Base-by-base conservation (phyloP, 1,140 invertebrate species). In the Ctenoplectra terminalis region DNA sequence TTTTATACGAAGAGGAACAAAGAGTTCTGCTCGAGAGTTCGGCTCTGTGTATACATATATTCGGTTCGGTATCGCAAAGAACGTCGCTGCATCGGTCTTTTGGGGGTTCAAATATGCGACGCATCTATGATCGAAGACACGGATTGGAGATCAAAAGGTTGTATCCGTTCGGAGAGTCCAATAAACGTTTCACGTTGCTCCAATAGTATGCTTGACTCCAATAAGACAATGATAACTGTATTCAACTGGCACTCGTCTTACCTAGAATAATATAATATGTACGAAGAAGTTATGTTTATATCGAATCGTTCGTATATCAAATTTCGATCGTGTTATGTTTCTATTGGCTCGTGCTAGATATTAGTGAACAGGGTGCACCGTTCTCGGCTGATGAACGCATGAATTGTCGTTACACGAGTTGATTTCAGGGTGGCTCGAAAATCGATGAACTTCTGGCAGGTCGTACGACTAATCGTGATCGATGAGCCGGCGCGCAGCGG, bases 401-500 rank as follows among this genome's bases (percentile, higher is more conserved):
- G 79, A 66, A 75, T 75, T 75, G 78, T 75, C 54, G 76, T 72
- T 46, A 46, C 61, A 29, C 70, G 78, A 74, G 48, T 54, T 63
- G 72, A 81, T 60, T 81, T 81, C 52, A 29, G 70, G 37, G 77
- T 80, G 70, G 34, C 37, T 46, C 9, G 69, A 43, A 43, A 73
- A 80, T 73, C 77, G 77, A 80, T 80, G 69, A 80, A 73, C 77
- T 71, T 73, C 46, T 80, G 77, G 70, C 77, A 73, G 72, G 61
- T 75, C 72, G 50, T 75, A 67, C 40, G 60, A 81, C 71, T 75
- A 75, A 81, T 81, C 79, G 79, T 81, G 79, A 81, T 81, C 79
- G 79, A 81, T 81, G 79, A 75, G 50, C 61, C 61, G 61, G 70
- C 48, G 50, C 54, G 50, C 67, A 58, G 23, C n/a, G 61, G 61